Evolutionary conservation across 2,113 vertebrate species (phyloP), one percentile per base, ranked within the genome.

Genomic region (Notiomystis cincta): DNA sequence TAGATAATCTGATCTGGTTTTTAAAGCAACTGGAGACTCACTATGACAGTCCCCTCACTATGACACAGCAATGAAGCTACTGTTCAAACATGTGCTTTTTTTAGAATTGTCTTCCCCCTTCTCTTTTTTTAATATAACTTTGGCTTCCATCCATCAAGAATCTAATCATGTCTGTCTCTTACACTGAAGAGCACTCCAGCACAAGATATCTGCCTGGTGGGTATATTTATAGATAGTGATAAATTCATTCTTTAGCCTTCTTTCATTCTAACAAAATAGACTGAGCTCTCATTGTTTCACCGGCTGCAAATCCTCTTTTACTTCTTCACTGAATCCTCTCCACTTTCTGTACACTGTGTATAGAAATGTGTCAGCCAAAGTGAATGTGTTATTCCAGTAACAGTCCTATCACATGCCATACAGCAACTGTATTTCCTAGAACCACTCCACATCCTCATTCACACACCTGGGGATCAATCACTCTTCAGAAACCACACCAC

Each of bases 171-270:
- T 72, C 70, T 89, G 44, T 61, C 79, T 93, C 61, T 44, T 61
- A 82, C 24, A 77, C 50, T 66, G 58, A 91, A 38, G 53, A 73
- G 75, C 82, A 57, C 73, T 82, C 45, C 87, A 87, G 54, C 33
- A 38, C 17, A 70, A 83, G 64, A 6, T 65, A 93, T 42, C 62
- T 94, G 79, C 78, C 87, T 82, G 62, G 48, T 76, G 83, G 62
- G 47, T 79, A 13, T 94, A 96, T 89, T 96, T 96, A 90, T 50
- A 94, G 87, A 82, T 25, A 81, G n/a, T 23, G 54, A 89, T 77
- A 58, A 81, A 96, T 45, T 72, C 16, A 91, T 82, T 91, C 87
- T 92, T 89, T 58, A 96, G 79, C 53, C 16, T 79, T 54, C 61
- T 85, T 82, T 65, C 78, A 79, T 31, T 54, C 56, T 79, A 89